phyloP scores from a whole-genome alignment of 2,113 vertebrate species.

The Proterorhinus semilunaris region DNA sequence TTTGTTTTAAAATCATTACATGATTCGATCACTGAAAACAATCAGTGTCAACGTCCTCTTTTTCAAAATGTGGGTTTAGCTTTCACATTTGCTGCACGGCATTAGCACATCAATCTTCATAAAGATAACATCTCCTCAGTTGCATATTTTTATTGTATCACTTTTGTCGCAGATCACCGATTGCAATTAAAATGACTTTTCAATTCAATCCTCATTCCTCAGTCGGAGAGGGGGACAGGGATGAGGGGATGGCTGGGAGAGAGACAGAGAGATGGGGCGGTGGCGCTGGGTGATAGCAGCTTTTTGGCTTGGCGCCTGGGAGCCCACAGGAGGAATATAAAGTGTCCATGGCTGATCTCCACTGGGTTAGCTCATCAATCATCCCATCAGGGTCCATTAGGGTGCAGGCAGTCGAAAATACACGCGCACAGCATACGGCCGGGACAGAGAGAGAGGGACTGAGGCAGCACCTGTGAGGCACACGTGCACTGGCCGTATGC shows the following conservation, averaged over 20 bases:
- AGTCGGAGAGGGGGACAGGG: slow-evolving; percentile 21
- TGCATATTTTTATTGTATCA: slow-evolving; percentile 68
- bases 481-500: slow-evolving; percentile 24
- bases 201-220: slow-evolving; percentile 63
- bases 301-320: slow-evolving; percentile 64
- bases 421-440: slow-evolving; percentile 56
- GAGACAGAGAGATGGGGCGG: not conserved
- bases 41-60: slow-evolving; percentile 24
- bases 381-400: slow-evolving; percentile 77
- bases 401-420: slow-evolving; percentile 65
- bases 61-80: slow-evolving; percentile 15
- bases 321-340: slow-evolving; percentile 72
- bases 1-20: too few relatives aligned
- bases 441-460: slow-evolving; percentile 35
- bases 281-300: slow-evolving; percentile 21
- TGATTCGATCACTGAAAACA: slow-evolving; percentile 4
- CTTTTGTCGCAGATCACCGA: slow-evolving; percentile 62
- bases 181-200: slow-evolving; percentile 60
- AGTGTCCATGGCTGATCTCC: slow-evolving; percentile 73
- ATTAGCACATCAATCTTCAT: slow-evolving; percentile 78
- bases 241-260: not conserved
- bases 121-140: slow-evolving; percentile 78
- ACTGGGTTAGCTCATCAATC: slow-evolving; percentile 77
- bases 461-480: slow-evolving; percentile 65
- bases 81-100: slow-evolving; percentile 54